A percentile compares a stretch with the other conserved stretches of the same genome.
These are phyloP conservation scores for Genyomyrus donnyi DNA, from an alignment of 2,113 vertebrate genomes.

Conservation along the genomic window DNA sequence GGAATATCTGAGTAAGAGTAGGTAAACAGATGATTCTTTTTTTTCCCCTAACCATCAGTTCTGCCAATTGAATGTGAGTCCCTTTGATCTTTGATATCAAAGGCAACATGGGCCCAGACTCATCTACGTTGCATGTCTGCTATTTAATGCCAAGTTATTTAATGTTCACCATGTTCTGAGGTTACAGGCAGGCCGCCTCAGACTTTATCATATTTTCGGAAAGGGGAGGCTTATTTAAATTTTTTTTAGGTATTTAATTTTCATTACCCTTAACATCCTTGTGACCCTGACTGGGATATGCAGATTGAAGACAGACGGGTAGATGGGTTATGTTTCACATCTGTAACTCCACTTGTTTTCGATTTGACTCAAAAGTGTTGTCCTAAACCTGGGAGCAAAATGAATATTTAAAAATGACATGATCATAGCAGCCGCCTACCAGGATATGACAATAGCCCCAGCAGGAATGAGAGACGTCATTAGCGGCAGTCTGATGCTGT, in stretches of 20 bases:
- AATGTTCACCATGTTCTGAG: neutral
- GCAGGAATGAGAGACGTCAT: neutral
- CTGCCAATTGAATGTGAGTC: constrained; percentile 24
- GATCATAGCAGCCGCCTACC: neutral
- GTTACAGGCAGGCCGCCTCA: constrained; percentile 30
- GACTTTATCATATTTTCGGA: neutral
- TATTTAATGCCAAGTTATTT: constrained; percentile 34
- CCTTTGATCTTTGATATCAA: constrained; percentile 53
- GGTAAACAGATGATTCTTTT: constrained; percentile 41
- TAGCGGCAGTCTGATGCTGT: neutral
- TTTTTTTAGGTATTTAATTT: neutral
- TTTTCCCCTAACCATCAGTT: constrained; percentile 32
- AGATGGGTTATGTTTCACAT: neutral
- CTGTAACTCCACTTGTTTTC: neutral
- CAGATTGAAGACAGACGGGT: neutral
- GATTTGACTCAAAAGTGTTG: neutral
- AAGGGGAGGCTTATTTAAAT: neutral
- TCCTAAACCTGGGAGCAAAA: neutral
- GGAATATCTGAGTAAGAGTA: neutral
- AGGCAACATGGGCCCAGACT: constrained; percentile 33
- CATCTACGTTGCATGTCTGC: constrained; percentile 36
- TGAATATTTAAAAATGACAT: constrained; percentile 11
- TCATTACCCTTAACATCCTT: neutral
- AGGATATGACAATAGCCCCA: neutral
- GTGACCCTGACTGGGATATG: neutral